Percentiles rank a stretch among this genome's conserved stretches.
Conservation (phyloP, 2,888 invertebrate species). For the Aelia acuminata region DNA sequence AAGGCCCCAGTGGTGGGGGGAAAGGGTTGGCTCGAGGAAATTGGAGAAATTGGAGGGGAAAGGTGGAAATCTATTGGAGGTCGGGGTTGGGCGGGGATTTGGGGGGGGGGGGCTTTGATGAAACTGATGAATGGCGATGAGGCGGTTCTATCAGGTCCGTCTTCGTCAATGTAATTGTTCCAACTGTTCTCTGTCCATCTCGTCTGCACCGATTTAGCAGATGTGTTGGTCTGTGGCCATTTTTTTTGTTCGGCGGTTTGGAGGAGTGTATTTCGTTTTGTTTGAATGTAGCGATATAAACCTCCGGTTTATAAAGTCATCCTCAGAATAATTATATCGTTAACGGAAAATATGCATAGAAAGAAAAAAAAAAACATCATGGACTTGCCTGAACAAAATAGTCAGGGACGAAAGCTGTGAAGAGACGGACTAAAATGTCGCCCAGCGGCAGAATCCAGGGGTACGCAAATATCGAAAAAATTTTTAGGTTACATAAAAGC, state of each 20-base stretch:
- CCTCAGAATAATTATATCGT: neutral
- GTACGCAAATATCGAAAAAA: no score
- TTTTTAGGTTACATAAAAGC: no score
- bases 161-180: no score
- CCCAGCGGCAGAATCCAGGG: no score
- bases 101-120: neutral
- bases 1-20: neutral
- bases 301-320: no score
- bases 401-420: no score
- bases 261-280: neutral
- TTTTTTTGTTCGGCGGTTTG: neutral
- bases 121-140: slow-evolving; percentile 42
- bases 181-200: neutral
- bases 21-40: neutral
- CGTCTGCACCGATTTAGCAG: neutral
- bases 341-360: no score
- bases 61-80: slow-evolving; percentile 26
- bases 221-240: neutral
- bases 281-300: neutral
- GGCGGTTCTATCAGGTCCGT: slow-evolving; percentile 4
- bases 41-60: slow-evolving; percentile 34
- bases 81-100: slow-evolving; percentile 5
- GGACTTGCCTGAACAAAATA: no score
- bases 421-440: no score
- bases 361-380: no score